Evolutionary conservation across 2,888 invertebrate species (phyloP), one percentile per base, ranked within the genome.

Genomic region (Aelia acuminata): DNA sequence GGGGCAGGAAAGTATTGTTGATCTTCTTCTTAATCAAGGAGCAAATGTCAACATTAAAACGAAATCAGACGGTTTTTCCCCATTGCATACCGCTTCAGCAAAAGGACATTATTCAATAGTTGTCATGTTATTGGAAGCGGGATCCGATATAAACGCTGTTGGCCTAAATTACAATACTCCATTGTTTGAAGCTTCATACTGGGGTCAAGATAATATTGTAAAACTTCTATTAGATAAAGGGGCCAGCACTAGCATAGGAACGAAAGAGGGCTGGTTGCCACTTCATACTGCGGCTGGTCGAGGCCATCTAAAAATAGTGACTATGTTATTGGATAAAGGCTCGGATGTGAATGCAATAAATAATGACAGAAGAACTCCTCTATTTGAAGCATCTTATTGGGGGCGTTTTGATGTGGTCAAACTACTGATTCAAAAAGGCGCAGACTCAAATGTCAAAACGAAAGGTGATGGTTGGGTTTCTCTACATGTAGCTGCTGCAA

Each of bases 131-230:
- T 39, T 75, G 22, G 39, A 22, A 18, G 35, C 35, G 5, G 75
- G 75, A 2, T 18, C 75, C 7, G 75, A 75, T 75, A 7, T 75
- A 20, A 75, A 75, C 22, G 18, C 39, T 3, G 39, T 39, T 20
- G 39, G 75, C 22, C 35, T 39, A 5, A 10, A 39, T 35, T 0
- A 39, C 22, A 75, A 39, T 18, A 75, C 75, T 39, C 75, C 75
- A 75, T 22, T 75, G 75, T 75, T 75, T 10, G 75, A 75, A 75
- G 75, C 75, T 20, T 75, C 75, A 20, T 39, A 75, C 10, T 75
- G 75, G 35, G 75, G 75, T 39, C 75, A 20, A 35, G 75, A 75
- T 75, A 39, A 75, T 75, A 22, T 75, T 22, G 75, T 75, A 13
- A 35, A 75, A 39, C 35, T 75, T 20, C 10, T 75, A 39, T 39